Base-by-base conservation (phyloP, 2,113 vertebrate genomes). In the Megalops atlanticus region DNA sequence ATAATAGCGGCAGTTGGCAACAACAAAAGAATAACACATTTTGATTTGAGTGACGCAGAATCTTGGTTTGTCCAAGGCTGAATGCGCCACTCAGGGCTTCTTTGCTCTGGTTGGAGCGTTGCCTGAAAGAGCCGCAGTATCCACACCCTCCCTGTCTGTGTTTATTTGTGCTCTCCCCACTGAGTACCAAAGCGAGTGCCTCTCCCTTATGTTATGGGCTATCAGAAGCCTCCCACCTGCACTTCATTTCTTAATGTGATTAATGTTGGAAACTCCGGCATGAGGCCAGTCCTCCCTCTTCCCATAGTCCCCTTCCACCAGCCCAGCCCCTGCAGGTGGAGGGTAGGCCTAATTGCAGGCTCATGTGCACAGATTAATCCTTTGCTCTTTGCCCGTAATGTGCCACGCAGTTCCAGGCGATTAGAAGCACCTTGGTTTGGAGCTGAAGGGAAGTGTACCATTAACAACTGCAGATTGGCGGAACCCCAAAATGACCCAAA, bases 401-500 rank as follows among this genome's bases (percentile, higher is more conserved):
- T 16, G 16, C 16, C 18, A 41, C 16, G 68, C 21, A 35, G 47
- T 58, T 77, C 76, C 49, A 38, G 76, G 49, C 35, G 35, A 35
- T 33, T 38, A n/a, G 35, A 14, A 18, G 16, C 35, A 12, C 33
- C 38, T 8, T 41, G 24, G 36, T 73, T 36, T 43, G 27, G 49
- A 52, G 49, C 31, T 40, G 72, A 49, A 33, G 16, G 47, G 33
- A 77, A 39, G 75, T 36, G 33, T 74, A 39, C 45, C 43, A 81
- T 81, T 81, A 76, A 76, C 27, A 49, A 33, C 72, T 11, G 12
- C 14, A 45, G n/a, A 18, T 74, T 40, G 52, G 47, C 10, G 8
- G 79, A 81, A 81, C 64, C 72, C 27, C 74, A 75, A 81, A 41
- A 75, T 71, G 49, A 15, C 39, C 8, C 38, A 27, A 16, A 27